Evolutionary conservation across 2,888 invertebrate species (phyloP).

Genomic region (Conistra vaccinii): DNA sequence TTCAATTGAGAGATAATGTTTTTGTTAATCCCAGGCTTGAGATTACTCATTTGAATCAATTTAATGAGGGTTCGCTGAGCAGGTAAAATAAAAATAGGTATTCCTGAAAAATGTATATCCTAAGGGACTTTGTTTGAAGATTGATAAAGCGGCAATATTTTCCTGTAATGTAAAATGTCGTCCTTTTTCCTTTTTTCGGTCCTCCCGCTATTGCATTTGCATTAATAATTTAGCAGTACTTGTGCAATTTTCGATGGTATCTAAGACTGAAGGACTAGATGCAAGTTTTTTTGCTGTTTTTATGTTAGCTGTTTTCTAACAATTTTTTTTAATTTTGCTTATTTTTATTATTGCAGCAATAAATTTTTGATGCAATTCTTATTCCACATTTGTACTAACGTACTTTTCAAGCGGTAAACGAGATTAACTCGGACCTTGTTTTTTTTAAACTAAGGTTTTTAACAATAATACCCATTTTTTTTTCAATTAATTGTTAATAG

Average conservation of each 20-base stretch:
- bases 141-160: conserved; percentile 34
- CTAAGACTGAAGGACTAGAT: conserved; percentile 15
- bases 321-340: conserved; percentile 22
- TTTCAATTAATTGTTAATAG: too few relatives aligned
- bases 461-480: too few relatives aligned
- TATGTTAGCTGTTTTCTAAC: conserved; percentile 12
- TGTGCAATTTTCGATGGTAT: conserved; percentile 24
- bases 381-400: conserved; percentile 24
- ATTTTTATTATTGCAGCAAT: conserved; percentile 27
- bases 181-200: conserved; percentile 44
- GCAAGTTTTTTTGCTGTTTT: conserved; percentile 22
- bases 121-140: conserved; percentile 11
- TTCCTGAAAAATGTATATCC: background rate
- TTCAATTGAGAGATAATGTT: conserved; percentile 61
- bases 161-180: conserved; percentile 52
- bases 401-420: too few relatives aligned
- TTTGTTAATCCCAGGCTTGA: conserved; percentile 59
- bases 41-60: conserved; percentile 16
- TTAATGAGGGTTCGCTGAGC: background rate
- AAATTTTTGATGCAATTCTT: conserved; percentile 21
- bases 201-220: conserved; percentile 12
- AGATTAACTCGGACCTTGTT: too few relatives aligned
- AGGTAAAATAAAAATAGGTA: background rate
- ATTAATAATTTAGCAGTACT: conserved; percentile 39
- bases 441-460: too few relatives aligned